Evolutionary conservation across 2,113 vertebrate species (phyloP), one percentile per base, ranked within the genome.

Genomic region (Caloenas nicobarica): DNA sequence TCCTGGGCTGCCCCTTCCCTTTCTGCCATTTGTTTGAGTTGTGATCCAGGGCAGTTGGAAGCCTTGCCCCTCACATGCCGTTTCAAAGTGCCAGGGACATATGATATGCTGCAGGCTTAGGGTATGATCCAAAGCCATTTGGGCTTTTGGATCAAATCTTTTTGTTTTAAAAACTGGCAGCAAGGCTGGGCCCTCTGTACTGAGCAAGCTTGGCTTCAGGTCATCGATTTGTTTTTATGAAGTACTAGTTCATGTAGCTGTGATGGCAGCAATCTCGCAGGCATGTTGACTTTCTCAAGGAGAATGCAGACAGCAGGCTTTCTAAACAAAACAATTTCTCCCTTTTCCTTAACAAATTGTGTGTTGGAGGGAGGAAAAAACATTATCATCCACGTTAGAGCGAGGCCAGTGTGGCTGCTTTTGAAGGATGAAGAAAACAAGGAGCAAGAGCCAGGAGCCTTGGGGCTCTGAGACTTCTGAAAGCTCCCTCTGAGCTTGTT

Each of bases 101-200:
- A 84, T 93, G 76, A 88, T 64, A 74, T 60, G 95, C 86, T 94
- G 72, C 65, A 74, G 95, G 93, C 82, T 86, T 80, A 86, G 85
- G 34, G 82, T 81, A 73, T 40, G 90, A 95, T 96, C 88, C 93
- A 97, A 91, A 93, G 60, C 79, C 71, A 51, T 82, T 92, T 90
- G 85, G 85, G 68, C 61, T 95, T 93, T 93, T 91, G 93, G 86
- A 89, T 95, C 74, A 53, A 56, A 62, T 77, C 11, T 86, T 89
- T 85, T 81, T 72, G 51, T 66, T 94, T 86, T 44, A 82, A 91
- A 94, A 92, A n/a, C 69, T 91, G 95, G 85, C 91, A 94, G 79
- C 57, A 46, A 64, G 40, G 78, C 72, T 71, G 76, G 25, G 46
- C 40, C 81, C 89, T 87, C 36, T 86, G n/a, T 58, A 58, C 62